phyloP scores from a whole-genome alignment of 2,113 vertebrate genomes.

The Natator depressus region DNA sequence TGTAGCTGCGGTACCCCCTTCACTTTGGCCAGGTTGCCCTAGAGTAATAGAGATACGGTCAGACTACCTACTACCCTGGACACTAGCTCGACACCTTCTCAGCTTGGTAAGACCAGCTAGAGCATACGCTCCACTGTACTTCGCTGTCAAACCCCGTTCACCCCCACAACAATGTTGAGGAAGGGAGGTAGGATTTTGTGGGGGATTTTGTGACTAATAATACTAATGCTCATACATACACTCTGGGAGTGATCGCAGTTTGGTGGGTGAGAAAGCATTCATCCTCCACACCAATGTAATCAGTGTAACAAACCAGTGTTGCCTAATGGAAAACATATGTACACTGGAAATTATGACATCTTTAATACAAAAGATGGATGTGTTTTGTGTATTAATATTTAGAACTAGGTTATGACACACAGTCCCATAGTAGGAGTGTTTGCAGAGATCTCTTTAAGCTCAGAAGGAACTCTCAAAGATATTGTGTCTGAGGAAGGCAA shows the following conservation, averaged over 20 bases:
- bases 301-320: not conserved
- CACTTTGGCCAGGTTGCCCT: too few species aligned
- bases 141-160: too few species aligned
- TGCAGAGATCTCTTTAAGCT: not conserved
- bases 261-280: constrained; percentile 24
- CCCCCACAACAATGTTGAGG: too few species aligned
- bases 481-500: not conserved
- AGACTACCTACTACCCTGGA: too few species aligned
- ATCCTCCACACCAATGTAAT: constrained; percentile 39
- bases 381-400: not conserved
- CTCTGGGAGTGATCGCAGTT: constrained; percentile 50
- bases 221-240: constrained; percentile 44
- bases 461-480: not conserved
- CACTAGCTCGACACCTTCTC: too few species aligned
- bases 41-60: too few species aligned
- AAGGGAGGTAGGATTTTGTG: too few species aligned
- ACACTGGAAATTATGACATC: constrained; percentile 26
- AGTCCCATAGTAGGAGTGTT: not conserved
- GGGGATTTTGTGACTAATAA: not conserved
- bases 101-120: too few species aligned
- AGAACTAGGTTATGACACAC: not conserved
- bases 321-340: constrained; percentile 30
- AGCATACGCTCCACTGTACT: too few species aligned
- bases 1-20: too few species aligned
- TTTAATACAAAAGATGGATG: not conserved